phyloP scores from a whole-genome alignment of 2,888 invertebrate species.

The Geotrupes spiniger region DNA sequence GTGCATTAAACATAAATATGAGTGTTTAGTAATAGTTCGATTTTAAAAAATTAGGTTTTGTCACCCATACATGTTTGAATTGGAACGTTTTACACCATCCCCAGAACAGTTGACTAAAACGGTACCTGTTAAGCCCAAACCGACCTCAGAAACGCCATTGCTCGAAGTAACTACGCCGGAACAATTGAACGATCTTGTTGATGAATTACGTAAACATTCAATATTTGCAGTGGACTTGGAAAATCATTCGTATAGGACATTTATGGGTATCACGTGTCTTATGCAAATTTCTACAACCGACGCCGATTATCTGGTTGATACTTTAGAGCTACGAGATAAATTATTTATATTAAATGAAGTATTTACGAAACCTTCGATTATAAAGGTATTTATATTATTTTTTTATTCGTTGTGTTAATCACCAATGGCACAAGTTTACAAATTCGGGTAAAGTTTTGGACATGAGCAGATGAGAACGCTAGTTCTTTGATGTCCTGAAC shows the following conservation, averaged over 20 bases:
- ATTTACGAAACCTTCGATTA: slow-evolving; percentile 83
- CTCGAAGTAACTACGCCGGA: slow-evolving; percentile 65
- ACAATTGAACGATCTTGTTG: slow-evolving; percentile 63
- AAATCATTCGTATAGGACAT: slow-evolving; percentile 90
- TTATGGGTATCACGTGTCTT: slow-evolving; percentile 92
- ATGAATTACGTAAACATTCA: slow-evolving; percentile 62
- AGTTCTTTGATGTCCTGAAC: too few relatives aligned
- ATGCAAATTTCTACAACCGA: slow-evolving; percentile 87
- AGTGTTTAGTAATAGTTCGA: background rate
- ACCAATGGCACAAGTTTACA: too few relatives aligned
- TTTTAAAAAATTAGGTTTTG: slow-evolving; percentile 58
- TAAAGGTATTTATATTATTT: slow-evolving; percentile 65
- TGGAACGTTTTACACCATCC: slow-evolving; percentile 67
- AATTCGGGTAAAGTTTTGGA: slow-evolving; percentile 3
- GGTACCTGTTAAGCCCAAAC: slow-evolving; percentile 49
- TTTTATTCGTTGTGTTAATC: background rate
- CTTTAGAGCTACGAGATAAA: slow-evolving; percentile 77
- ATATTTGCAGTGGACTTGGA: slow-evolving; percentile 90
- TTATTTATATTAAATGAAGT: slow-evolving; percentile 80
- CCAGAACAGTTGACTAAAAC: slow-evolving; percentile 46
- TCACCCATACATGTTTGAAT: slow-evolving; percentile 87
- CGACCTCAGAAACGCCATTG: slow-evolving; percentile 63
- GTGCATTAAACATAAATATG: slow-evolving; percentile 26
- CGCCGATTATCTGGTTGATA: slow-evolving; percentile 86
- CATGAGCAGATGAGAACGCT: too few relatives aligned